Percentiles rank a stretch among this genome's conserved stretches.
Conservation (phyloP, 2,797 vertebrate species). For the Megalops cyprinoides region DNA sequence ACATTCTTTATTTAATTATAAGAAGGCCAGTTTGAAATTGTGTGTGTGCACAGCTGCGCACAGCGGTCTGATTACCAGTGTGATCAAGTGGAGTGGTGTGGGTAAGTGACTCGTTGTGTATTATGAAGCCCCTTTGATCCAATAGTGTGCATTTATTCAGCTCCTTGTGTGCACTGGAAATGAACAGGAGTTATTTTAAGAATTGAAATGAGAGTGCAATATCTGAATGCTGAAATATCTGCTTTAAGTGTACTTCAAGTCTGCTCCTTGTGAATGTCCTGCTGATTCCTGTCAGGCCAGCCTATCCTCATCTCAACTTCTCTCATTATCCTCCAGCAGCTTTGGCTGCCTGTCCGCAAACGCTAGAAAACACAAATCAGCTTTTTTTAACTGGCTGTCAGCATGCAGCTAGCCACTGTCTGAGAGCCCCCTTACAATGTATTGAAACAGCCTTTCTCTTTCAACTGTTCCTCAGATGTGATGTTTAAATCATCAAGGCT, state of each 20-base stretch:
- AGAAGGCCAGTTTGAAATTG: neutral
- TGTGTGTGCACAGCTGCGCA: neutral
- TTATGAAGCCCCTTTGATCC: neutral
- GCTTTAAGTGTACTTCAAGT: no score
- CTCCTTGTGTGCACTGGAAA: neutral
- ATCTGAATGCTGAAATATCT: neutral
- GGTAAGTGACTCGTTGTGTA: neutral
- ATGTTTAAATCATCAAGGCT: neutral
- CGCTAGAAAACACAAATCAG: neutral
- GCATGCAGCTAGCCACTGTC: neutral
- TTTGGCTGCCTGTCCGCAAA: constrained; percentile 3
- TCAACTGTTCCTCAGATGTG: neutral
- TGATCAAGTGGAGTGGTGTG: neutral
- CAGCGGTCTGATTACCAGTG: neutral
- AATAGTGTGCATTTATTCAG: neutral
- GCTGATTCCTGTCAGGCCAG: neutral
- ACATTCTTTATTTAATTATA: neutral
- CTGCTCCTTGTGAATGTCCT: neutral
- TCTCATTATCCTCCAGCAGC: neutral
- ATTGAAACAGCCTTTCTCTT: neutral
- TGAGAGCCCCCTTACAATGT: neutral
- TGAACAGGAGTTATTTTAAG: neutral
- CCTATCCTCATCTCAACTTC: neutral
- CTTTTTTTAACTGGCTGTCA: neutral
- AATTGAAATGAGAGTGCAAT: neutral